phyloP scores from a whole-genome alignment of 2,113 vertebrate genomes.

The Oreochromis spilurus region DNA sequence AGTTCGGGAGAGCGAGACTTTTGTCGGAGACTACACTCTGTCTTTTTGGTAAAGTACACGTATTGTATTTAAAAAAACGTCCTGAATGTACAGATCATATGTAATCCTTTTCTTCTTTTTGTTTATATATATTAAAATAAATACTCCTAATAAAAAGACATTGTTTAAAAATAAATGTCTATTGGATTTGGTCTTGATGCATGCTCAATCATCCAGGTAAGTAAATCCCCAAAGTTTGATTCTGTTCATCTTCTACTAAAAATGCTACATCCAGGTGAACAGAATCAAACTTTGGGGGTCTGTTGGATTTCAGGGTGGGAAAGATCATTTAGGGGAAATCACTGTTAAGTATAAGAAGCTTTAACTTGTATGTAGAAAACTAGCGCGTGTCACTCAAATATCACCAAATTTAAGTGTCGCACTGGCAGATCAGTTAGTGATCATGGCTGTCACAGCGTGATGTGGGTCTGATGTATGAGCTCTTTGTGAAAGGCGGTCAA shows the following conservation, averaged over 20 bases:
- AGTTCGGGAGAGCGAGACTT: conserved; percentile 96
- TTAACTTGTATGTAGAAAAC: not conserved
- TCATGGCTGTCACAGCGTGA: not conserved
- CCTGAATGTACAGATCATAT: no score
- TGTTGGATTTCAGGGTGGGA: not conserved
- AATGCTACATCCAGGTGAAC: no score
- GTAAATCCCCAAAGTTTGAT: no score
- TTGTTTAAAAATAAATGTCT: no score
- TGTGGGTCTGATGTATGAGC: not conserved
- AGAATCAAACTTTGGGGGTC: not conserved
- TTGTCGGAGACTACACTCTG: conserved; percentile 94
- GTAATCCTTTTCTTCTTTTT: no score
- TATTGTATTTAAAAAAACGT: not conserved
- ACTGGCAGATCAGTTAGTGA: not conserved
- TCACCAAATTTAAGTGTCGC: not conserved
- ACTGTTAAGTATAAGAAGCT: not conserved
- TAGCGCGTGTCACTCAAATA: not conserved
- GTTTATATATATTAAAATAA: no score
- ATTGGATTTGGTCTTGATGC: no score
- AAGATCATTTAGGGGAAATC: not conserved
- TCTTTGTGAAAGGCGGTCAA: not conserved
- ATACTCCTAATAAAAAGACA: no score
- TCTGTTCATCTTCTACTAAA: no score
- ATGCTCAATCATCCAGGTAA: no score
- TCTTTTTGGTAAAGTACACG: conserved; percentile 89